Evolutionary conservation across 1,140 invertebrate genomes (phyloP), one percentile per base, ranked within the genome.

Genomic region (Drosophila arawakana): DNA sequence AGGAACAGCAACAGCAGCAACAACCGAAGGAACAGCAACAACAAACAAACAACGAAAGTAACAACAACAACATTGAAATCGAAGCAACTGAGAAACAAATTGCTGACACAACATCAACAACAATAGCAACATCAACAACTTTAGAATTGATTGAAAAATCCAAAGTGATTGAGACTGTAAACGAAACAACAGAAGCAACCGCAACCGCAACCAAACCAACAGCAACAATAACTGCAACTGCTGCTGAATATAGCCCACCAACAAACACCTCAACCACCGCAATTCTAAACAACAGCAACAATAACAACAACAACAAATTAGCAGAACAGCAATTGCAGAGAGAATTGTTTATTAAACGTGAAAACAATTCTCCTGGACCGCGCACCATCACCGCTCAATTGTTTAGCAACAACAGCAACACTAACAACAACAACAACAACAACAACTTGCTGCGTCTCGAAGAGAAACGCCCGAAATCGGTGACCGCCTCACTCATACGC

Each of bases 401-500:
- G 35, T 44, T 73, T 18, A 67, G 46, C 57, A 77, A 73, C 35
- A 70, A 39, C 50, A 80, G 13, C 35, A 72, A 3, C 18, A 55
- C 0, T 34, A 76, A n/a, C 58, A 58, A 10, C 47, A 67, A 8
- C 66, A 63, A 67, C 44, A 66, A 46, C 41, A 63, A 54, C 46
- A 46, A n/a, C 55, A 73, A 60, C 13, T 60, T 65, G 65, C 47
- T 81, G 55, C 25, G 25, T 30, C 25, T 37, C 47, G 90, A 84
- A 61, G 89, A 92, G 60, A 91, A 92, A 59, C 81, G 84, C 55
- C 91, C 91, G 43, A 92, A 92, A 76, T 92, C 91, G 59, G 91
- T 92, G 50, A 92, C 91, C 6, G 91, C 91, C 49, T 91, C 91
- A 49, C 72, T 92, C 41, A 90, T 92, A 62, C 82, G 90, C 41